phyloP scores from a whole-genome alignment of 2,113 vertebrate genomes.

The Brachirus orientalis region DNA sequence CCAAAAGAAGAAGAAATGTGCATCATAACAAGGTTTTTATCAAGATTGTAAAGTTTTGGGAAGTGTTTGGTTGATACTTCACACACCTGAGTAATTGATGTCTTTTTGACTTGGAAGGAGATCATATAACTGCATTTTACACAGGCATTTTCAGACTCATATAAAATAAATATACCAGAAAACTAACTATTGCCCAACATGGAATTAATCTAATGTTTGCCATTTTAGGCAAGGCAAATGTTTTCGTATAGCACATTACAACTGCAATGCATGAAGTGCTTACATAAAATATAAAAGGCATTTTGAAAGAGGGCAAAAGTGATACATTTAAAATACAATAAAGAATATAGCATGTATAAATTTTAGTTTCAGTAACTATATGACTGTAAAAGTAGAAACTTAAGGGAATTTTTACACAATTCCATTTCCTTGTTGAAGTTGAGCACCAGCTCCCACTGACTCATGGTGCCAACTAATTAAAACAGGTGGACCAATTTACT shows the following conservation, averaged over 20 bases:
- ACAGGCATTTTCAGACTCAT: background rate
- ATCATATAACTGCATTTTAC: background rate
- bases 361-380: background rate
- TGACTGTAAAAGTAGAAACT: background rate
- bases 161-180: background rate
- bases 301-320: background rate
- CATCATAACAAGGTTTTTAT: background rate
- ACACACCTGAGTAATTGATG: background rate
- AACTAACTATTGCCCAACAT: background rate
- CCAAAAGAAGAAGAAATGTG: background rate
- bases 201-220: background rate
- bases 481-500: background rate
- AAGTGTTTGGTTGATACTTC: background rate
- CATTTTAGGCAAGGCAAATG: background rate
- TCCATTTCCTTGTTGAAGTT: background rate
- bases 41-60: background rate
- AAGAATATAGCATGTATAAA: background rate
- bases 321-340: background rate
- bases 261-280: background rate
- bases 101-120: background rate
- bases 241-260: background rate
- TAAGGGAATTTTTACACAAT: background rate
- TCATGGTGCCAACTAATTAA: background rate
- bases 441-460: background rate
- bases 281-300: background rate